Percentiles rank a stretch among this genome's conserved stretches.
phyloP scores from a whole-genome alignment of 2,113 vertebrate genomes.

The Girardinichthys multiradiatus region DNA sequence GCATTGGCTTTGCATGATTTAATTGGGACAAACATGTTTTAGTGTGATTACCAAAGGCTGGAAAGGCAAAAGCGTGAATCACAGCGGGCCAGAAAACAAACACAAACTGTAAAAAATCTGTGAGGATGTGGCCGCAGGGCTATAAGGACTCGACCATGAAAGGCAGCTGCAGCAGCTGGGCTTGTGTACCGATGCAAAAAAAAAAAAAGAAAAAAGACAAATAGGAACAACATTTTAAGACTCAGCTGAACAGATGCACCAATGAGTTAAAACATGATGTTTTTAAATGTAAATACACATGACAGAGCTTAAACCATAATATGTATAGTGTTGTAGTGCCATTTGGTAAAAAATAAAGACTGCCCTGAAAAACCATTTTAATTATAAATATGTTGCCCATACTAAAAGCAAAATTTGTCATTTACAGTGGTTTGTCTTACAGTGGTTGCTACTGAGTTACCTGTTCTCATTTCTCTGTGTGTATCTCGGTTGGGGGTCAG shows the following conservation, averaged over 20 bases:
- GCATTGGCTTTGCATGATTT: constrained; percentile 55
- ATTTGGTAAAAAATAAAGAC: not conserved
- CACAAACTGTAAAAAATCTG: constrained; percentile 41
- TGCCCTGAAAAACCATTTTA: not conserved
- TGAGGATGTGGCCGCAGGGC: constrained; percentile 18
- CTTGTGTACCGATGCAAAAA: constrained; percentile 30
- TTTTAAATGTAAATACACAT: constrained; percentile 33
- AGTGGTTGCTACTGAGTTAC: constrained; percentile 67
- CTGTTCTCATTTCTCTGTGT: constrained; percentile 97
- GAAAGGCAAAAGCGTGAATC: constrained; percentile 22
- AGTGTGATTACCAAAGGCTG: constrained; percentile 47
- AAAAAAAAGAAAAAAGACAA: constrained; percentile 21
- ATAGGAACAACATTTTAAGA: constrained; percentile 28
- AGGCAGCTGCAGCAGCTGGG: constrained; percentile 35
- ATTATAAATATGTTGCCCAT: not conserved
- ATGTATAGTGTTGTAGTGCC: not conserved
- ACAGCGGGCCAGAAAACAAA: constrained; percentile 55
- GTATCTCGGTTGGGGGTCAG: constrained; percentile 95
- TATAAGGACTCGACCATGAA: constrained; percentile 24
- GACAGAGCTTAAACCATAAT: constrained; percentile 7
- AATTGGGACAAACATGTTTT: constrained; percentile 41
- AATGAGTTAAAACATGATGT: constrained; percentile 33
- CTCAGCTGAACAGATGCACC: constrained; percentile 29
- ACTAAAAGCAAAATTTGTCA: not conserved
- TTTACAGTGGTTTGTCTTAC: not conserved